Conservation (phyloP, 2,888 invertebrate genomes). For the Psococerastis gibbosa region DNA sequence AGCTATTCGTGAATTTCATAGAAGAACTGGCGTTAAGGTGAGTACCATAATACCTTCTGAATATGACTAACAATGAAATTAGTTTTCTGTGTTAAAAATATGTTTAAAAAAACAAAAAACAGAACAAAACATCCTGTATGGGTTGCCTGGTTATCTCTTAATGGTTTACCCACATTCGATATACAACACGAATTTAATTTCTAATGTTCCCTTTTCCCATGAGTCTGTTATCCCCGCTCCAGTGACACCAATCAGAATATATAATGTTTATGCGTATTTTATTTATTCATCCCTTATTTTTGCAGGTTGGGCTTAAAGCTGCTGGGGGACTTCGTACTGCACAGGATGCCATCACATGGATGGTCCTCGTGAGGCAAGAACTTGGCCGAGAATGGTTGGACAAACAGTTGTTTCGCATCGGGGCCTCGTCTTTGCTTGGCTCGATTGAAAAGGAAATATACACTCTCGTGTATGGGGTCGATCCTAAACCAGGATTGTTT, state of each 20-base stretch:
- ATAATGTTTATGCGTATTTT: not conserved
- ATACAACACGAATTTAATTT: slow-evolving; percentile 5
- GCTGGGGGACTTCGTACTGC: slow-evolving; percentile 87
- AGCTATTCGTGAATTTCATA: slow-evolving; percentile 66
- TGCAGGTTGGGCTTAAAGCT: slow-evolving; percentile 89
- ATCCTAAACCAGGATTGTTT: too few relatives aligned
- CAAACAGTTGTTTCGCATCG: slow-evolving; percentile 70
- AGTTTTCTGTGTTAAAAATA: too few relatives aligned
- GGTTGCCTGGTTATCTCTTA: too few relatives aligned
- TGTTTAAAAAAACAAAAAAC: too few relatives aligned
- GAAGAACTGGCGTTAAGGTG: slow-evolving; percentile 50
- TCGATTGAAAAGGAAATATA: slow-evolving; percentile 36
- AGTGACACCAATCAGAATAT: not conserved
- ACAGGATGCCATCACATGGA: slow-evolving; percentile 71
- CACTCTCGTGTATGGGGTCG: too few relatives aligned
- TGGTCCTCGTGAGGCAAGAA: slow-evolving; percentile 61
- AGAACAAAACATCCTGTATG: too few relatives aligned
- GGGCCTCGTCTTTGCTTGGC: slow-evolving; percentile 77
- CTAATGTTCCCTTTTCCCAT: too few relatives aligned
- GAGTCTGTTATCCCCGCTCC: slow-evolving; percentile 4
- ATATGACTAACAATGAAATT: too few relatives aligned
- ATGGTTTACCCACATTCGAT: too few relatives aligned
- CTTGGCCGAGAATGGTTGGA: slow-evolving; percentile 75
- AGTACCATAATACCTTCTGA: too few relatives aligned
- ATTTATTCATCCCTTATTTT: slow-evolving; percentile 8